Evolutionary conservation across 1,140 invertebrate species (phyloP).

Genomic region (Drosophila seguyi): DNA sequence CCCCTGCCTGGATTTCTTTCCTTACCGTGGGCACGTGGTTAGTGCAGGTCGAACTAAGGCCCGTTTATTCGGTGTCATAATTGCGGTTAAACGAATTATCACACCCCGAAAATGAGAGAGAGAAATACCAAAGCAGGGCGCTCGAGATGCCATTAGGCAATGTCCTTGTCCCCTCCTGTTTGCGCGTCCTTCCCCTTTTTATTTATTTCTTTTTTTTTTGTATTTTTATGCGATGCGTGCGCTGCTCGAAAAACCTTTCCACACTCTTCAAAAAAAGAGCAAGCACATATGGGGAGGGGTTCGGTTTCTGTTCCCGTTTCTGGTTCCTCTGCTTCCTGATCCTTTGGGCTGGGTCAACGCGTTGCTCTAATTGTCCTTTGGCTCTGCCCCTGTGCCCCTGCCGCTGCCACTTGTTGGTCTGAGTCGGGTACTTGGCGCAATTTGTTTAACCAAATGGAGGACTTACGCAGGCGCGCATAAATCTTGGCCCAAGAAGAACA

Average conservation of each 20-base stretch:
- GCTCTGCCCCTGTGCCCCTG: slow-evolving; percentile 23
- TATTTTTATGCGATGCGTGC: slow-evolving; percentile 45
- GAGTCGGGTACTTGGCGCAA: slow-evolving; percentile 60
- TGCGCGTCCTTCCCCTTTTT: slow-evolving; percentile 24
- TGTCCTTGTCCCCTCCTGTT: slow-evolving; percentile 29
- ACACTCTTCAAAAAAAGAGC: slow-evolving; percentile 37
- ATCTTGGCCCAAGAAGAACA: slow-evolving; percentile 50
- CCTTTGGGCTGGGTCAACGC: slow-evolving; percentile 54
- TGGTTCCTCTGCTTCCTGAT: slow-evolving; percentile 19
- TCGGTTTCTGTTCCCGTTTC: slow-evolving; percentile 6
- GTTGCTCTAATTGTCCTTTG: slow-evolving; percentile 69
- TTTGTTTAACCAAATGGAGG: slow-evolving; percentile 68
- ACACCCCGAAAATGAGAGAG: slow-evolving; percentile 65
- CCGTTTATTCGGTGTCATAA: slow-evolving; percentile 74
- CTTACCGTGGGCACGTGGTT: slow-evolving; percentile 54
- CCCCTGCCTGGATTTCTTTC: slow-evolving; percentile 4
- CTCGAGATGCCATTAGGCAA: slow-evolving; percentile 48
- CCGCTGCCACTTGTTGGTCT: slow-evolving; percentile 21
- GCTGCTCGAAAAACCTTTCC: slow-evolving; percentile 65
- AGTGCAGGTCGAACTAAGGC: slow-evolving; percentile 52
- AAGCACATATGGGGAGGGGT: slow-evolving; percentile 36
- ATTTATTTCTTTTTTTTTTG: slow-evolving; percentile 6
- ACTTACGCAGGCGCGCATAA: slow-evolving; percentile 61
- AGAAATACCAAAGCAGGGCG: slow-evolving; percentile 33
- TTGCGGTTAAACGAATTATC: slow-evolving; percentile 84